These are phyloP conservation scores for Scopus umbretta DNA, from an alignment of 2,113 vertebrate genomes.

Conservation along the genomic window DNA sequence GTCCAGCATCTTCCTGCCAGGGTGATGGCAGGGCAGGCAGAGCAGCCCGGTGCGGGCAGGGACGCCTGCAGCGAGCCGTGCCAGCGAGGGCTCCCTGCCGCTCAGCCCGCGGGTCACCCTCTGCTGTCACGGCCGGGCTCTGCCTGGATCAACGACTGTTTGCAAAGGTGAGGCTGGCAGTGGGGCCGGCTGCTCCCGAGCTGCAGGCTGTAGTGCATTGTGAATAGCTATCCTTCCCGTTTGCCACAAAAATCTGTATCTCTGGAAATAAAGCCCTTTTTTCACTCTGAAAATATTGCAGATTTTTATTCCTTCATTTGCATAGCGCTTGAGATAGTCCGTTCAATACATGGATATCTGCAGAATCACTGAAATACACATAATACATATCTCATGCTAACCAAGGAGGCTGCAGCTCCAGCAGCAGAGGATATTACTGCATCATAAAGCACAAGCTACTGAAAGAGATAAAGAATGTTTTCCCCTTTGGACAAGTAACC, in stretches of 20 bases:
- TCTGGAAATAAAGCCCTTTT: not conserved
- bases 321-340: not conserved
- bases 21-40: not conserved
- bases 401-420: not conserved
- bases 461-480: constrained; percentile 38
- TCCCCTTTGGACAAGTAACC: constrained; percentile 38
- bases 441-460: not conserved
- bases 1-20: not conserved
- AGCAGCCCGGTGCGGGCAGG: not conserved
- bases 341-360: rapidly evolving
- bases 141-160: rapidly evolving
- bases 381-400: rapidly evolving
- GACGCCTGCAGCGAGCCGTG: not conserved
- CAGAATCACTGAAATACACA: not conserved
- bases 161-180: not conserved
- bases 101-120: not conserved
- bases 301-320: not conserved
- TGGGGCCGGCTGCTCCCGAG: rapidly evolving
- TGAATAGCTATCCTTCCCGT: not conserved
- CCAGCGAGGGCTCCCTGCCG: not conserved
- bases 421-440: not conserved
- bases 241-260: rapidly evolving
- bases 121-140: not conserved
- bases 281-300: not conserved
- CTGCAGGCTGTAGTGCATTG: rapidly evolving